Percentiles rank a stretch among this genome's conserved stretches.
phyloP scores from a whole-genome alignment of 2,113 vertebrate genomes.

The Gopherus flavomarginatus region DNA sequence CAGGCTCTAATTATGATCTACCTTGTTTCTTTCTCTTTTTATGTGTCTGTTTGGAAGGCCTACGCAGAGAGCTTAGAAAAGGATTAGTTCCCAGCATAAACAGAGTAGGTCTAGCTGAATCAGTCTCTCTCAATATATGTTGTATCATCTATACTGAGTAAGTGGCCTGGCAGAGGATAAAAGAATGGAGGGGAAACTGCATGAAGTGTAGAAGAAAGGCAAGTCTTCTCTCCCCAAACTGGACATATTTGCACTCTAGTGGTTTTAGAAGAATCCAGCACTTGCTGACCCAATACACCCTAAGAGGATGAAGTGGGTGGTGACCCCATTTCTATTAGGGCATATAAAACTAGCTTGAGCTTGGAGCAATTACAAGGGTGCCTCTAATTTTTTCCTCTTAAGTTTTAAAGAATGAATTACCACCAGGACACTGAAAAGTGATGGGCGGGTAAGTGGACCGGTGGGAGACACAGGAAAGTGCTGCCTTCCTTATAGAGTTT shows the following conservation, averaged over 20 bases:
- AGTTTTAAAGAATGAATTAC: not conserved
- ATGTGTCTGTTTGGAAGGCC: conserved; percentile 31
- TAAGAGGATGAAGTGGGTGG: not conserved
- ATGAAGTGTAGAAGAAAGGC: accelerated
- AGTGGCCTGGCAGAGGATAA: accelerated
- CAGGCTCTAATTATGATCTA: not conserved
- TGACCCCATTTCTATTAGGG: conserved; percentile 1
- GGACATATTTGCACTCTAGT: not conserved
- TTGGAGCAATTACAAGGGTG: not conserved
- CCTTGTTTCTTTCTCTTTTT: not conserved
- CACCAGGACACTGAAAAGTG: not conserved
- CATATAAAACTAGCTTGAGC: not conserved
- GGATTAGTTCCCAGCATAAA: conserved; percentile 33
- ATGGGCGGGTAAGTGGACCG: accelerated
- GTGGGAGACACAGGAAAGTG: accelerated
- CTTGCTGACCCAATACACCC: not conserved
- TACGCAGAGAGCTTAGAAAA: not conserved
- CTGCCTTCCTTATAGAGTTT: not conserved
- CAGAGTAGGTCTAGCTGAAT: not conserved
- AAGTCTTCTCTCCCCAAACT: not conserved
- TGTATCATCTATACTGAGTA: not conserved
- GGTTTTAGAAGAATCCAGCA: not conserved
- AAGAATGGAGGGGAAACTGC: not conserved
- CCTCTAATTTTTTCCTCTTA: not conserved
- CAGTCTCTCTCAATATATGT: not conserved